Evolutionary conservation across 2,113 vertebrate genomes (phyloP).

Genomic region (Bungarus multicinctus): DNA sequence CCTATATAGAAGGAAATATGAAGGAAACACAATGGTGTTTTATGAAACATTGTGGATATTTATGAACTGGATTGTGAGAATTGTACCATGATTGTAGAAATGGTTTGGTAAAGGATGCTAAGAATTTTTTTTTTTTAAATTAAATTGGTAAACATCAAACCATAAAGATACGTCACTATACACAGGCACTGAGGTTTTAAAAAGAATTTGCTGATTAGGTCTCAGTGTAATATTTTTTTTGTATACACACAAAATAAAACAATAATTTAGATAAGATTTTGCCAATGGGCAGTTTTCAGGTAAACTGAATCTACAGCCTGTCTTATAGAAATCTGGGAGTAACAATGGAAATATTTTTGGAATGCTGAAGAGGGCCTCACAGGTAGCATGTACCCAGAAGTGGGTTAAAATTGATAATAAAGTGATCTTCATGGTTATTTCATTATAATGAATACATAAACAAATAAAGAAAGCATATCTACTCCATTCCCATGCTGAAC

Average conservation of each 20-base stretch:
- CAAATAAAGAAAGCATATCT: neutral
- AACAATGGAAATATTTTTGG: neutral
- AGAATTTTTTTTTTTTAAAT: neutral
- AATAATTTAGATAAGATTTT: neutral
- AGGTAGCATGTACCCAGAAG: neutral
- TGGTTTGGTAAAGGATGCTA: neutral
- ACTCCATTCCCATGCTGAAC: neutral
- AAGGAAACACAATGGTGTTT: neutral
- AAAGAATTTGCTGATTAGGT: neutral
- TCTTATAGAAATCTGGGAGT: neutral
- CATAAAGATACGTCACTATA: neutral
- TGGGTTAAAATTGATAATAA: neutral
- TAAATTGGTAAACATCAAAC: neutral
- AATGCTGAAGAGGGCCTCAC: neutral
- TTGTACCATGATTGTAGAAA: neutral
- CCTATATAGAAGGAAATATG: neutral
- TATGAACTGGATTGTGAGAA: neutral
- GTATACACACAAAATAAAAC: neutral
- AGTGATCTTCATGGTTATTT: neutral
- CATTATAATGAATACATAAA: neutral
- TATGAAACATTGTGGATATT: neutral
- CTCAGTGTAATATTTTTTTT: neutral
- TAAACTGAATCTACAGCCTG: neutral
- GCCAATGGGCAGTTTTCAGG: neutral
- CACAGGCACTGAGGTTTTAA: neutral